phyloP scores from a whole-genome alignment of 2,113 vertebrate genomes.

The Mormyrus lacerda region DNA sequence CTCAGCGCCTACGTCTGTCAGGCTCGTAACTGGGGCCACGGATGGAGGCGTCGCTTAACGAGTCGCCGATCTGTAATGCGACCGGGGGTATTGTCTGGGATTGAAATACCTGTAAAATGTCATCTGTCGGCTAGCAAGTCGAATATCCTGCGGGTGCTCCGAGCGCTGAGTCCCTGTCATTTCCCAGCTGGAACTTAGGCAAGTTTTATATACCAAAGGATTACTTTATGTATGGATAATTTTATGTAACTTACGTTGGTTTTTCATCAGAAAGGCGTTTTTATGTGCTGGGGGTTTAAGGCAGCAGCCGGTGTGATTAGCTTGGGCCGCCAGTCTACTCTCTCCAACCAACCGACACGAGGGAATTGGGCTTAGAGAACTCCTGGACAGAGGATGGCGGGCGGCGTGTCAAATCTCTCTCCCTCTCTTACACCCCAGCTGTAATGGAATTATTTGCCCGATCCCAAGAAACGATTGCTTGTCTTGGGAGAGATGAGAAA shows the following conservation, averaged over 20 bases:
- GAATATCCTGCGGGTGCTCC: background rate
- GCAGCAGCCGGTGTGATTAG: background rate
- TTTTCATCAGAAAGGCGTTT: background rate
- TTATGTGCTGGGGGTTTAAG: background rate
- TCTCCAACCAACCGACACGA: background rate
- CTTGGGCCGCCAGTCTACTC: background rate
- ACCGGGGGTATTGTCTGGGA: background rate
- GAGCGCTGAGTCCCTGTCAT: background rate
- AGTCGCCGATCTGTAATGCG: background rate
- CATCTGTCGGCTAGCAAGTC: background rate
- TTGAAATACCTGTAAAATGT: conserved; percentile 12
- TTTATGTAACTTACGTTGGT: background rate
- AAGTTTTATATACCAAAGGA: background rate
- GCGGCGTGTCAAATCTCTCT: background rate
- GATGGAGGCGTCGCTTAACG: background rate
- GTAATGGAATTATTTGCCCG: background rate
- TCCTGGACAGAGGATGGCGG: background rate
- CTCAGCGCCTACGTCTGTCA: background rate
- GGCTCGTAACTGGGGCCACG: background rate
- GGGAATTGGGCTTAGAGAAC: background rate
- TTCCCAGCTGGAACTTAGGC: too few species aligned
- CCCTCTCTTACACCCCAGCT: background rate
- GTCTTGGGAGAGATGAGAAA: background rate
- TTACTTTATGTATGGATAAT: background rate
- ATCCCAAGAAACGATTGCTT: background rate